Percentiles rank a stretch among this genome's conserved stretches.
Evolutionary conservation across 1,140 invertebrate genomes (phyloP).

Genomic region (Trachymyrmex septentrionalis): DNA sequence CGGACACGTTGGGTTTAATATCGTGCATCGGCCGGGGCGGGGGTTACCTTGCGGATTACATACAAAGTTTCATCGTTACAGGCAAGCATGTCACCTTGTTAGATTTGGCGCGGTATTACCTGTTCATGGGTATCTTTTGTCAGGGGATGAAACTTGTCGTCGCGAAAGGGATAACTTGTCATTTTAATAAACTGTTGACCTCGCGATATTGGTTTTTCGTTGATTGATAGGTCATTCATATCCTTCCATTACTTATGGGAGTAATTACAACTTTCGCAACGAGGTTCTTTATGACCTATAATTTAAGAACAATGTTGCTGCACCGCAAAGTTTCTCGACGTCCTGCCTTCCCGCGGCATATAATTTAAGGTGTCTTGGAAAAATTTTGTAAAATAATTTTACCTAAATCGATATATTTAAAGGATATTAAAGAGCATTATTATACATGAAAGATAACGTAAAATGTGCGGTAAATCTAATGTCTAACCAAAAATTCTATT

Average conservation of each 20-base stretch:
- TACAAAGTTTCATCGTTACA: slow-evolving; percentile 69
- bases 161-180: slow-evolving; percentile 31
- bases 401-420: neutral
- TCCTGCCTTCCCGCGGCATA: neutral
- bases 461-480: neutral
- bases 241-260: slow-evolving; percentile 28
- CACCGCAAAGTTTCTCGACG: slow-evolving; percentile 29
- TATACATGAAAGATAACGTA: neutral
- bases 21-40: slow-evolving; percentile 10
- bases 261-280: slow-evolving; percentile 47
- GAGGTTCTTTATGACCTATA: neutral
- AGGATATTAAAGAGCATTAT: neutral
- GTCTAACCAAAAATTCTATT: too few relatives aligned
- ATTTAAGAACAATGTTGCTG: slow-evolving; percentile 24
- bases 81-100: slow-evolving; percentile 52
- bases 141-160: slow-evolving; percentile 30
- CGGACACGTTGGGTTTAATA: slow-evolving; percentile 64
- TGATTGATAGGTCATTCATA: slow-evolving; percentile 37
- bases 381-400: slow-evolving; percentile 16
- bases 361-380: neutral
- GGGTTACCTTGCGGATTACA: slow-evolving; percentile 57
- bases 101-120: slow-evolving; percentile 45
- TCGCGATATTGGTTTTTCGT: slow-evolving; percentile 24
- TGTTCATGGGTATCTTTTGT: slow-evolving; percentile 27
- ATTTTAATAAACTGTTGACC: slow-evolving; percentile 26